Conservation (phyloP, 2,113 vertebrate species). For the Lamprologus tigripictilis region DNA sequence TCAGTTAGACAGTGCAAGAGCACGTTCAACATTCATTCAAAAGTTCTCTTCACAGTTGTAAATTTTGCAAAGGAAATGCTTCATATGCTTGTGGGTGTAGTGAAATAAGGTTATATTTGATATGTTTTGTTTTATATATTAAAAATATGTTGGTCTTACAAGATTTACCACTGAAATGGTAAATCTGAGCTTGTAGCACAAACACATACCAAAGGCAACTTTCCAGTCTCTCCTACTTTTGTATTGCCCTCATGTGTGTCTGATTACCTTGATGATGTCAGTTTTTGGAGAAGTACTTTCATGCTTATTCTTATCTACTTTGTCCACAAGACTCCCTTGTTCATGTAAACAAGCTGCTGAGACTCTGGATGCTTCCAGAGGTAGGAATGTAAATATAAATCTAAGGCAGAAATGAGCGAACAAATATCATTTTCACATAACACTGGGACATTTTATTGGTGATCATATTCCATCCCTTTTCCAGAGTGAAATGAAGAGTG, state of each 20-base stretch:
- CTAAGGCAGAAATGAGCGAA: not conserved
- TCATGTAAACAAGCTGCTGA: not conserved
- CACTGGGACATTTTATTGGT: constrained; percentile 56
- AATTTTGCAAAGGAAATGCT: not conserved
- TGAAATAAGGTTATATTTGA: not conserved
- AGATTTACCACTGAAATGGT: not conserved
- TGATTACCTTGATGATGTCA: not conserved
- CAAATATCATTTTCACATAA: constrained; percentile 19
- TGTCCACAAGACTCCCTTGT: not conserved
- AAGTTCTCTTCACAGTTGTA: not conserved
- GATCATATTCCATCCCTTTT: constrained; percentile 39
- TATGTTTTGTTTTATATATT: not conserved
- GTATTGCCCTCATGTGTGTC: not conserved
- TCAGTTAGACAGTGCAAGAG: not conserved
- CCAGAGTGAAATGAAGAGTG: constrained; percentile 8
- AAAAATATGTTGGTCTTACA: not conserved
- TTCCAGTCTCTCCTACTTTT: not conserved
- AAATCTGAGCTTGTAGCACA: not conserved
- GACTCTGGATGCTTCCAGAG: not conserved
- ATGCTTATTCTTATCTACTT: not conserved
- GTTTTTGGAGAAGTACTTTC: not conserved
- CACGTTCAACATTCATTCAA: rapidly evolving
- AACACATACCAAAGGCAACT: not conserved
- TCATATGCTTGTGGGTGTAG: not conserved
- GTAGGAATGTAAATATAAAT: constrained; percentile 11